Percentiles rank a stretch among this genome's conserved stretches.
Conservation (phyloP, 2,113 vertebrate species). For the Azemiops feae region DNA sequence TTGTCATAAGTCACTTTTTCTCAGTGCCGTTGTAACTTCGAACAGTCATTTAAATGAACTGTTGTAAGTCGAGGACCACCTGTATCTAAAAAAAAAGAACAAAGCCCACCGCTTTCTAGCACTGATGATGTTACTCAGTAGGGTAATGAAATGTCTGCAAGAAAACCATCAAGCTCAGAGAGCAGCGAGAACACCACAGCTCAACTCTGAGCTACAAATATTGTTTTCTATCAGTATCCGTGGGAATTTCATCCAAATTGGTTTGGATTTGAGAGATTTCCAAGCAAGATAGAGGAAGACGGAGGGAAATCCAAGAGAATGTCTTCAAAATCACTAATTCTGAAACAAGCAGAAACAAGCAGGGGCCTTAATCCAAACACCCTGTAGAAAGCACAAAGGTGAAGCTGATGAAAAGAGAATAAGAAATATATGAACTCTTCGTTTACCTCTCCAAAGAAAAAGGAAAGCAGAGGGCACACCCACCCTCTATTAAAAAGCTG, state of each 20-base stretch:
- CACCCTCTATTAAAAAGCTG: not conserved
- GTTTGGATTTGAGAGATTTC: not conserved
- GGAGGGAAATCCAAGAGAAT: not conserved
- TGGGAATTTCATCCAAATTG: not conserved
- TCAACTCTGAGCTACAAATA: not conserved
- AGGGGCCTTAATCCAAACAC: not conserved
- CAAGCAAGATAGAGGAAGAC: not conserved
- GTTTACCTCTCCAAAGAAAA: not conserved
- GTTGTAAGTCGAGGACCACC: too few relatives aligned
- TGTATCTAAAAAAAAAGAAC: too few relatives aligned
- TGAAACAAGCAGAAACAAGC: not conserved
- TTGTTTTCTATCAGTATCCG: not conserved
- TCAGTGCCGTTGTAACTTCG: too few relatives aligned
- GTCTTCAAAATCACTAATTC: not conserved
- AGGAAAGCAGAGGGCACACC: not conserved
- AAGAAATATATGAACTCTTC: not conserved
- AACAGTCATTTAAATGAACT: too few relatives aligned
- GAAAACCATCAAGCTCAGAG: not conserved
- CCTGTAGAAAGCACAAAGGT: not conserved
- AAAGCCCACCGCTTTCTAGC: too few relatives aligned
- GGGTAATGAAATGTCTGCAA: not conserved
- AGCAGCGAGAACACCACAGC: not conserved
- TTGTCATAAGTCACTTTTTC: too few relatives aligned
- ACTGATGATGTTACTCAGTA: too few relatives aligned
- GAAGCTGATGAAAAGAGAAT: not conserved